phyloP scores from a whole-genome alignment of 2,797 vertebrate species.

The Mastacembelus armatus region DNA sequence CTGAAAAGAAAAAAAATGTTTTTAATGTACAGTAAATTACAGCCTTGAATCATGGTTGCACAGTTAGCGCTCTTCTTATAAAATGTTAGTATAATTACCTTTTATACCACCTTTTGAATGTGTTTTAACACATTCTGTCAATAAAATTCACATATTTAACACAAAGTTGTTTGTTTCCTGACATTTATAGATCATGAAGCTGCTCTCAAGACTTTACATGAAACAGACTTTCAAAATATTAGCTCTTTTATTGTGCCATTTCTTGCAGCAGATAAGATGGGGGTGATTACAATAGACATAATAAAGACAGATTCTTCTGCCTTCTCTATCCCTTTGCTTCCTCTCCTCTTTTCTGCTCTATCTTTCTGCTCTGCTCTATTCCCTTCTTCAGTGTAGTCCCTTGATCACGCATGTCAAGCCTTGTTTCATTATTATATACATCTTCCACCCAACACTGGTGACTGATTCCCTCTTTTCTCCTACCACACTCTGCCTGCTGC shows the following conservation, averaged over 20 bases:
- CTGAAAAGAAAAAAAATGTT: constrained; percentile 34
- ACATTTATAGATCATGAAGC: constrained; percentile 57
- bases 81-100: constrained; percentile 37
- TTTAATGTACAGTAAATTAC: constrained; percentile 26
- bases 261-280: constrained; percentile 56
- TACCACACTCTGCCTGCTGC: constrained; percentile 35
- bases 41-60: constrained; percentile 20
- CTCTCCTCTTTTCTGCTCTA: constrained; percentile 57
- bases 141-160: constrained; percentile 44
- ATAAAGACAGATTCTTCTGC: constrained; percentile 61
- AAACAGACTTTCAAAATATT: constrained; percentile 58
- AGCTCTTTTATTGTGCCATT: constrained; percentile 55
- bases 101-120: constrained; percentile 18
- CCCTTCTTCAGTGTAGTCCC: constrained; percentile 44
- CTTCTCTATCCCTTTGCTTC: constrained; percentile 41
- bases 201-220: constrained; percentile 48
- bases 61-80: constrained; percentile 25
- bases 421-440: constrained; percentile 62
- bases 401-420: constrained; percentile 62
- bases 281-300: constrained; percentile 62
- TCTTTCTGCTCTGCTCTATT: no score
- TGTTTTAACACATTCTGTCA: constrained; percentile 30
- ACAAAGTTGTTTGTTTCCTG: constrained; percentile 40
- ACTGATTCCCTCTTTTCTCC: constrained; percentile 43
- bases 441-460: constrained; percentile 49